Percentiles rank a stretch among this genome's conserved stretches.
phyloP scores from a whole-genome alignment of 2,113 vertebrate genomes.

The Merops nubicus region DNA sequence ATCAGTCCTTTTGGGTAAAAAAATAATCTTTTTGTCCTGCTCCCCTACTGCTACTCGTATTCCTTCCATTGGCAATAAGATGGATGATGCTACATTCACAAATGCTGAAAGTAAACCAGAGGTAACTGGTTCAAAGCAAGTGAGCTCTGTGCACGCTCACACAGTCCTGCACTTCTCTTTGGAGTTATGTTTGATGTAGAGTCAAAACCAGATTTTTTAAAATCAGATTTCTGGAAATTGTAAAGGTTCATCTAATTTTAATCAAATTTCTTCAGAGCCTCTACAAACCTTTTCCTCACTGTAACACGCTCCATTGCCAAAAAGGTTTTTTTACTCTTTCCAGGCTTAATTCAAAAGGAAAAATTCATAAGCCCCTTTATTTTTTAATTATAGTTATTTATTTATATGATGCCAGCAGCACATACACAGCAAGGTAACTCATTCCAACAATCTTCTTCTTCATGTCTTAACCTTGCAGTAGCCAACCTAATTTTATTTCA shows the following conservation, averaged over 20 bases:
- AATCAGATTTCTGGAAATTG: neutral
- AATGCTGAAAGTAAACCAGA: neutral
- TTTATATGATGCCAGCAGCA: neutral
- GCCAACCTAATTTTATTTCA: neutral
- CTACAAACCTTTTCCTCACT: neutral
- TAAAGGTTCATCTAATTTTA: neutral
- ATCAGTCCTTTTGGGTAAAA: neutral
- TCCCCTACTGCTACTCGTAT: neutral
- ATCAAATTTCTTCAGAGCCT: neutral
- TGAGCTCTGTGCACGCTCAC: neutral
- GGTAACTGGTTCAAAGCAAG: neutral
- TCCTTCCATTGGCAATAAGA: neutral
- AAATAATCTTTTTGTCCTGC: neutral
- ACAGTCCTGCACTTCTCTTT: rapidly evolving
- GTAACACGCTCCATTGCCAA: rapidly evolving
- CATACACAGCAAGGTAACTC: neutral
- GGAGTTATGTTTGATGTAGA: neutral
- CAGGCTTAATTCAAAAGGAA: neutral
- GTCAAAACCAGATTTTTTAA: neutral
- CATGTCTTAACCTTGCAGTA: neutral
- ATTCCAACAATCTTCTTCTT: neutral
- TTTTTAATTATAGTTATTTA: neutral
- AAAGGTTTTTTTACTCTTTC: neutral
- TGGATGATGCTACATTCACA: neutral
- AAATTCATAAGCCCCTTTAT: rapidly evolving